A percentile compares a stretch with the other conserved stretches of the same genome.
These are phyloP conservation scores for Tetranychus piercei DNA, from an alignment of 2,888 invertebrate species.

Conservation along the genomic window DNA sequence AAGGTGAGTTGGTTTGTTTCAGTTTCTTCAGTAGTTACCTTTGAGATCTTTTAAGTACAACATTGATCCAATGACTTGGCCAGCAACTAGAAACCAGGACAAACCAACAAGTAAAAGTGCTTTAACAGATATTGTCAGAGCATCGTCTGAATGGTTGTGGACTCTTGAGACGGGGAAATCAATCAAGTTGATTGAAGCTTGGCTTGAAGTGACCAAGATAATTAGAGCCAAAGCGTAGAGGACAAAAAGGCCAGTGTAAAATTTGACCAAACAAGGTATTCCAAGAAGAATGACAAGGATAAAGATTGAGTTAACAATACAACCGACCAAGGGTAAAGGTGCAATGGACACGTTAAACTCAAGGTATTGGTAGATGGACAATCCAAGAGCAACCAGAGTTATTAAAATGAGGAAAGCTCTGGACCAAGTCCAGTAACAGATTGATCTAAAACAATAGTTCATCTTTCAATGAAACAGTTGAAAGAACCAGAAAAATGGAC, in stretches of 20 bases:
- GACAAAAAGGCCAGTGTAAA: not conserved
- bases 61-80: not conserved
- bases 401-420: not conserved
- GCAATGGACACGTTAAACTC: not conserved
- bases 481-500: not conserved
- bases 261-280: not conserved
- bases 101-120: not conserved
- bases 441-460: not conserved
- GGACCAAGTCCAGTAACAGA: not conserved
- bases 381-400: not conserved
- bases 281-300: not conserved
- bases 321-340: not conserved
- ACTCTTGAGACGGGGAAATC: not conserved
- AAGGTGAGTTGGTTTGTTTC: too few relatives aligned
- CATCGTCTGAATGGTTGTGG: not conserved
- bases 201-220: not conserved
- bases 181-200: not conserved
- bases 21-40: not conserved
- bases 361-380: not conserved
- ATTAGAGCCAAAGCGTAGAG: not conserved
- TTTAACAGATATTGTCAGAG: not conserved
- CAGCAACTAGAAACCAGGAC: not conserved
- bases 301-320: not conserved
- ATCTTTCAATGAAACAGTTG: not conserved
- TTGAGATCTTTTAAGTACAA: not conserved